Conservation (phyloP, 2,797 vertebrate genomes). For the Pantherophis vulpinus region DNA sequence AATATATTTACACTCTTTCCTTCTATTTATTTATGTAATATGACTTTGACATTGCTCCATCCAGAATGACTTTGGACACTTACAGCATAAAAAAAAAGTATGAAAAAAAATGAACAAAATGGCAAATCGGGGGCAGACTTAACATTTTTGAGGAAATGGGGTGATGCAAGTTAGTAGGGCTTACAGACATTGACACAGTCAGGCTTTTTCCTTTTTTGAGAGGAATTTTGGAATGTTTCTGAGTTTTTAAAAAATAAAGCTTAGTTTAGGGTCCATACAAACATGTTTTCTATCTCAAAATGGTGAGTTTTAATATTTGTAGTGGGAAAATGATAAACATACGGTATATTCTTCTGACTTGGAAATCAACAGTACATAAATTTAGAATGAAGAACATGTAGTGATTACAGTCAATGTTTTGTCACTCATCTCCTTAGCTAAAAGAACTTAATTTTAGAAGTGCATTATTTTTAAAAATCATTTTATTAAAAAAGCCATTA, state of each 20-base stretch:
- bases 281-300: background rate
- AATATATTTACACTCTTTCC: background rate
- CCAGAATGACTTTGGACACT: background rate
- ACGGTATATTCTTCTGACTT: background rate
- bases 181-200: background rate
- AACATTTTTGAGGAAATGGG: background rate
- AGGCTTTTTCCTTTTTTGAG: background rate
- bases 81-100: background rate
- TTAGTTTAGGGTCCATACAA: background rate
- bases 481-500: constrained; percentile 23
- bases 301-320: background rate
- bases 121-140: background rate
- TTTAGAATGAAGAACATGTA: background rate
- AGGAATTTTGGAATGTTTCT: background rate
- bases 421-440: constrained; percentile 43
- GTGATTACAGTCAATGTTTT: constrained; percentile 49
- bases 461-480: constrained; percentile 52
- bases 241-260: background rate
- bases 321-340: background rate
- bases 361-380: background rate
- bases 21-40: background rate
- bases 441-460: constrained; percentile 27
- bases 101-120: background rate
- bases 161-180: background rate
- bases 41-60: background rate